Base-by-base conservation (phyloP, 2,113 vertebrate species). In the Cyanoramphus novaezelandiae region DNA sequence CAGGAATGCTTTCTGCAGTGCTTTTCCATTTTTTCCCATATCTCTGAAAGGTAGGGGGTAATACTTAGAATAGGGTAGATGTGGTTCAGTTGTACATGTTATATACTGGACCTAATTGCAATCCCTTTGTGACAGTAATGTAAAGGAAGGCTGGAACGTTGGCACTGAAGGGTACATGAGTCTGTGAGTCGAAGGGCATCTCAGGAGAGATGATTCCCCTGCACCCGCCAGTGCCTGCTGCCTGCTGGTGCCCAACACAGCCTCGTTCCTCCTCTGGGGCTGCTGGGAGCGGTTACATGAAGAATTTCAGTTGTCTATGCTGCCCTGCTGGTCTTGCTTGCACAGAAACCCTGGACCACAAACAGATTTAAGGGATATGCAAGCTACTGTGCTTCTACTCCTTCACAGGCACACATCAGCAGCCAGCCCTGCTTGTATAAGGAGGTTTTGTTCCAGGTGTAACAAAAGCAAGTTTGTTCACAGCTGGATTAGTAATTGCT, bases 161-260 rank as follows among this genome's bases (percentile, higher is more conserved):
- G 75, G n/a, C n/a, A 41, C 37, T 6, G 87, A 57, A 17, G 12
- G 62, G 68, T 20, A 17, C 6, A 8, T 4, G 6, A 75, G 21
- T 2, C 44, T 53, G 9, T 2, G 49, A 23, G 27, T 11, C 15
- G 5, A 4, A 37, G n/a, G 43, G 37, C 57, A 8, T 29, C 78
- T 83, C 90, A 86, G 79, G 76, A 93, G 59, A 63, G 7, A 35
- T 3, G 24, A 9, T 24, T 97, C 78, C 33, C 75, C 78, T 25
- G 19, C 62, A 14, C 19, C 2, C 2, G 59, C 81, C 70, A 39
- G 53, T 67, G 81, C 85, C 96, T 97, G 95, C 95, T 88, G 93
- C 85, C 93, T 96, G 9, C 76, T 31, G 39, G 95, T 82, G 65
- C 80, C 0, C 18, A 37, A 27, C 15, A n/a, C 44, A 43, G 41